Conservation (phyloP, 2,113 vertebrate species). For the Glaucidium brasilianum region DNA sequence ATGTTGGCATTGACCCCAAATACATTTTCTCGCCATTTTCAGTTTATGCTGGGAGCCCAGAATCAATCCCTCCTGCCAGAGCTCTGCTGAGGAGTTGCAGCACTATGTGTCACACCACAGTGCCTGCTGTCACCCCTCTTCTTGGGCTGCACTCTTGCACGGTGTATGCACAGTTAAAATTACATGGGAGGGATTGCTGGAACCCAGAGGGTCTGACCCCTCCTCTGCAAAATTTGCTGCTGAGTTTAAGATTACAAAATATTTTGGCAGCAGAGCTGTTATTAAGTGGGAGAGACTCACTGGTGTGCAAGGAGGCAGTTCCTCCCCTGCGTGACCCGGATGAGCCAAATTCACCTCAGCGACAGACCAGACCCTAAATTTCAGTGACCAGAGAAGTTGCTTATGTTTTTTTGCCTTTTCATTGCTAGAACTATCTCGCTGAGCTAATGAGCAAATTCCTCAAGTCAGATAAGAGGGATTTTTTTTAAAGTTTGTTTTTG, state of each 20-base stretch:
- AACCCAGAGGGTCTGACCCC: not conserved
- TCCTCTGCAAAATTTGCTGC: not conserved
- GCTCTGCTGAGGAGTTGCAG: not conserved
- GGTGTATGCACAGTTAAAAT: not conserved
- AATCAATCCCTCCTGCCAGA: accelerated
- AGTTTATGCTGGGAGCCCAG: not conserved
- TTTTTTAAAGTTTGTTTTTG: too few relatives aligned
- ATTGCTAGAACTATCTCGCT: not conserved
- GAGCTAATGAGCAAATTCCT: not conserved
- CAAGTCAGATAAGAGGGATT: not conserved
- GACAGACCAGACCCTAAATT: not conserved
- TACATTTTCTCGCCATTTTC: not conserved
- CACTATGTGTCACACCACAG: accelerated
- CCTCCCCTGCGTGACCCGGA: not conserved
- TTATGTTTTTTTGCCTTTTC: not conserved
- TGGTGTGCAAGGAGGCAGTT: not conserved
- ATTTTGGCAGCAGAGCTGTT: not conserved
- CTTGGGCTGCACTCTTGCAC: not conserved
- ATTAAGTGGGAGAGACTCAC: not conserved
- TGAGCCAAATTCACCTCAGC: not conserved
- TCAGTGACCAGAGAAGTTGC: not conserved
- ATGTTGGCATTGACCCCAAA: not conserved
- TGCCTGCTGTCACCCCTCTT: accelerated
- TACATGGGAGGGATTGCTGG: not conserved
- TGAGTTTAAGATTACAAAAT: not conserved